These are phyloP conservation scores for Archilochus colubris DNA, from an alignment of 2,113 vertebrate species.

Conservation along the genomic window DNA sequence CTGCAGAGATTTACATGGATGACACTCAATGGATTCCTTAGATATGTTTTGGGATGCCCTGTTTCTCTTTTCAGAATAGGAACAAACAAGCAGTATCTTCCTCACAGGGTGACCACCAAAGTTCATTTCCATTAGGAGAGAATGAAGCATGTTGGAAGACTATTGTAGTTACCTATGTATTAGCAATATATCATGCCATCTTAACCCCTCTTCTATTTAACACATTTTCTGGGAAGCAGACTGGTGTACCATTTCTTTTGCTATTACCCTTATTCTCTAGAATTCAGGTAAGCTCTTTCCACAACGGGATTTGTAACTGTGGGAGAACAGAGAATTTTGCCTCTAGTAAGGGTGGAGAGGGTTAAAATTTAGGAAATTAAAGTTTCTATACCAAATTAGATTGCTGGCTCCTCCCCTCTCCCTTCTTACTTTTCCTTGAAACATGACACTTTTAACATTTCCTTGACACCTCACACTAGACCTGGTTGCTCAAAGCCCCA, in stretches of 20 bases:
- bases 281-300: neutral
- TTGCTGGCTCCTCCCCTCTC: neutral
- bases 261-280: neutral
- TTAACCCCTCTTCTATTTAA: neutral
- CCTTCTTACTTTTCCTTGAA: neutral
- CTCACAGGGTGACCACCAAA: neutral
- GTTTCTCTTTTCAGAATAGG: neutral
- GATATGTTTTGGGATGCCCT: neutral
- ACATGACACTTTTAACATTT: too few species aligned
- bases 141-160: neutral
- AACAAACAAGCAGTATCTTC: neutral
- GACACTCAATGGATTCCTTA: neutral
- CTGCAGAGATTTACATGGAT: neutral
- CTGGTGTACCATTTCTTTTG: neutral
- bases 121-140: neutral
- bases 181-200: neutral
- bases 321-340: neutral
- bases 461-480: too few species aligned
- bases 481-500: neutral
- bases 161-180: neutral
- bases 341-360: neutral
- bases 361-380: neutral
- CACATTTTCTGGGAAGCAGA: neutral
- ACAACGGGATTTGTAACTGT: neutral
- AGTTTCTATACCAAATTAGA: neutral